phyloP scores from a whole-genome alignment of 2,888 invertebrate genomes.

The Diachrysia chrysitis region DNA sequence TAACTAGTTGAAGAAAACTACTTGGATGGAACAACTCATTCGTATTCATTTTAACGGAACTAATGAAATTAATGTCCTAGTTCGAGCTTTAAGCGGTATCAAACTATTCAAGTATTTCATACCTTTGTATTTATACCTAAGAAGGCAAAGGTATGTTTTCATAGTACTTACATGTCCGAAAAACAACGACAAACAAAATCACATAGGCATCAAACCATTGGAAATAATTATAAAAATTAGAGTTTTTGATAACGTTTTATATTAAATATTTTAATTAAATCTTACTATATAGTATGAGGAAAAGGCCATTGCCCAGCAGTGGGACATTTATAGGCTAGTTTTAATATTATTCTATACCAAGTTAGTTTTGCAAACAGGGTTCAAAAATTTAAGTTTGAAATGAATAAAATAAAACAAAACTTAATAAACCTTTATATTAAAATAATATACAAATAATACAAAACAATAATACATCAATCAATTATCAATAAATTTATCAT shows the following conservation, averaged over 20 bases:
- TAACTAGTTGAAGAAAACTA: constrained; percentile 7
- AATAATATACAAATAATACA: constrained; percentile 27
- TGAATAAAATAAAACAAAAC: constrained; percentile 21
- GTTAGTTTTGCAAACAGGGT: no score
- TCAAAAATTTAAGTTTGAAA: neutral
- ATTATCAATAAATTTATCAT: constrained; percentile 62
- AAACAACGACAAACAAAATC: no score
- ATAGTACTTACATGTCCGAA: no score
- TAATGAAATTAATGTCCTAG: constrained; percentile 23
- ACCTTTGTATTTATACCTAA: neutral
- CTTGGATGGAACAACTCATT: constrained; percentile 2
- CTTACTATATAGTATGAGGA: no score
- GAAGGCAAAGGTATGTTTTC: no score
- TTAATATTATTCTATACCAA: no score
- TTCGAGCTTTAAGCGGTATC: constrained; percentile 9
- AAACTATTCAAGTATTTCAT: constrained; percentile 7
- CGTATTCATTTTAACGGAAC: constrained; percentile 25
- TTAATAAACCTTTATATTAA: constrained; percentile 29
- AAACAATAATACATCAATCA: constrained; percentile 32
- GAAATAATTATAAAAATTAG: no score
- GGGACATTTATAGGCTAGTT: no score
- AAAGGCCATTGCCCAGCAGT: no score
- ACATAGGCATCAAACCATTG: no score
- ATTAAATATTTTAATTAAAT: no score
- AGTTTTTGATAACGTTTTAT: no score